Conservation (phyloP, 2,888 invertebrate species). For the Perizoma flavofasciatum region DNA sequence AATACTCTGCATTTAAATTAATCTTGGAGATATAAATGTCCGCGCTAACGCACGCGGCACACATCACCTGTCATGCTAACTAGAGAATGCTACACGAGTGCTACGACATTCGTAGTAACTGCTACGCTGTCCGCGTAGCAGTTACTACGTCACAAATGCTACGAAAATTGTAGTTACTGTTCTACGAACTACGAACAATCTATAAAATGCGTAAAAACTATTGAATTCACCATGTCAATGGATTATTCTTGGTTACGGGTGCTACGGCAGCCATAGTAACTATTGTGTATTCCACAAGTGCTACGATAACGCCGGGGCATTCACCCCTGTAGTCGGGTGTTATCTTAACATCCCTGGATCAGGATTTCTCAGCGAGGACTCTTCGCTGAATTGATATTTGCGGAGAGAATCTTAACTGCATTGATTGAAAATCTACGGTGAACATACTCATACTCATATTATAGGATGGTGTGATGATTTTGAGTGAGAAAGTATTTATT, state of each 20-base stretch:
- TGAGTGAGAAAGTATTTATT: no score
- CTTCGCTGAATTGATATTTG: conserved; percentile 6
- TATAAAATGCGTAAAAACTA: not conserved
- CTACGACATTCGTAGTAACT: not conserved
- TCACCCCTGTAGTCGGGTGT: not conserved
- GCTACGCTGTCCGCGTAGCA: no score
- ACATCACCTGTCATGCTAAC: not conserved
- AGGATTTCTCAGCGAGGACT: conserved; percentile 4
- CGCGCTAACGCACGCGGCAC: not conserved
- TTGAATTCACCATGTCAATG: not conserved
- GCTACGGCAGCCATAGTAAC: not conserved
- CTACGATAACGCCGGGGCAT: not conserved
- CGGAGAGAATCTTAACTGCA: conserved; percentile 2
- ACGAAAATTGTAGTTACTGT: not conserved
- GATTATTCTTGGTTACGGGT: not conserved
- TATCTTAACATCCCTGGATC: conserved; percentile 5
- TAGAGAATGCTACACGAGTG: not conserved
- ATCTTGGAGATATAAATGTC: not conserved
- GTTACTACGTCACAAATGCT: not conserved
- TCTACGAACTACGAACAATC: not conserved
- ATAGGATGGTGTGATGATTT: no score
- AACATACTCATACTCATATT: not conserved
- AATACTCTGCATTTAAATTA: no score
- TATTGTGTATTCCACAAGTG: conserved; percentile 1
- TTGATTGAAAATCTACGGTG: conserved; percentile 2